A percentile compares a stretch with the other conserved stretches of the same genome.
These are phyloP conservation scores for Autographa gamma DNA, from an alignment of 2,888 invertebrate species.

Conservation along the genomic window DNA sequence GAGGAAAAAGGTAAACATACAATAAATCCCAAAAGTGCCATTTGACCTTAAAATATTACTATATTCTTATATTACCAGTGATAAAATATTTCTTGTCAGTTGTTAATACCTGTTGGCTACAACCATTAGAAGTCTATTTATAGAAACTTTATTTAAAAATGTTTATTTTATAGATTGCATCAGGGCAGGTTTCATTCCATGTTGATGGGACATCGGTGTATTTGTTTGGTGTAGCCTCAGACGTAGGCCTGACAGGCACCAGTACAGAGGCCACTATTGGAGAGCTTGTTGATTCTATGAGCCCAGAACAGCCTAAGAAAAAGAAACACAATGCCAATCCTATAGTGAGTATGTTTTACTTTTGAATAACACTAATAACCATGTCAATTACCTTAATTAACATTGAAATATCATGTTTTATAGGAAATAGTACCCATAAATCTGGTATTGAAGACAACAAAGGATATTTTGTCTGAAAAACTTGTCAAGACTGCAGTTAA, in stretches of 20 bases:
- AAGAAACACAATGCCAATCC: constrained; percentile 78
- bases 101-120: no score
- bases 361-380: neutral
- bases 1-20: constrained; percentile 89
- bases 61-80: no score
- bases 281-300: constrained; percentile 84
- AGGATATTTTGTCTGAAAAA: constrained; percentile 87
- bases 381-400: neutral
- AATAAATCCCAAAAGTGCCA: no score
- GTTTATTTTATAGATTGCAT: constrained; percentile 87
- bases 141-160: neutral
- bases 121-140: no score
- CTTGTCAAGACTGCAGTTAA: constrained; percentile 87
- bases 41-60: no score
- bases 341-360: constrained; percentile 70
- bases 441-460: constrained; percentile 90
- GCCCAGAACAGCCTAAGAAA: constrained; percentile 83
- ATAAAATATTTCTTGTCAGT: no score
- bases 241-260: constrained; percentile 87
- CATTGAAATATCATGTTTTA: constrained; percentile 52
- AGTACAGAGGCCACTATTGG: constrained; percentile 86
- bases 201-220: constrained; percentile 91
- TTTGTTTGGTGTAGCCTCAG: constrained; percentile 90
- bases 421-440: constrained; percentile 90
- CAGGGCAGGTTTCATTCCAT: constrained; percentile 92